Conservation (phyloP, 2,888 invertebrate genomes). For the Hypomecis punctinalis region DNA sequence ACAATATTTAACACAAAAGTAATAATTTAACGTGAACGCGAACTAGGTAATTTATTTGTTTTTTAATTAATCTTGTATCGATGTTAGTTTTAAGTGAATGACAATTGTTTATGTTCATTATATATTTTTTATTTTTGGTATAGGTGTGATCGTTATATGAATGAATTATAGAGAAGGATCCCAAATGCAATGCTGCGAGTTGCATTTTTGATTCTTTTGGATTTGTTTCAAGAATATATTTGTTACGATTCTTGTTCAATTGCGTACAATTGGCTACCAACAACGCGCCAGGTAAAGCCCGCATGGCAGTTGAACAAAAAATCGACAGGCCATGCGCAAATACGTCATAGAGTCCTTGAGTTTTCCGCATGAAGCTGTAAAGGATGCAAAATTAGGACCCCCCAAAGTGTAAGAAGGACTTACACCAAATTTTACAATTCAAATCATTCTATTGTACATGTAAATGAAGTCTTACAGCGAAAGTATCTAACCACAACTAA, state of each 20-base stretch:
- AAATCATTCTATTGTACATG: no score
- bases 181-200: background rate
- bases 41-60: no score
- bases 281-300: slow-evolving; percentile 16
- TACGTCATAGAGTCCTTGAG: slow-evolving; percentile 21
- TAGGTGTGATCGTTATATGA: no score
- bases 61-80: no score
- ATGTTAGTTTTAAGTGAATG: no score
- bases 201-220: no score
- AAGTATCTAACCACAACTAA: no score
- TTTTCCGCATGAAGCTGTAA: slow-evolving; percentile 6
- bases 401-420: background rate
- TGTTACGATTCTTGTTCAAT: background rate
- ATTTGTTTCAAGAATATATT: background rate
- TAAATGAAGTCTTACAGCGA: no score
- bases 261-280: background rate
- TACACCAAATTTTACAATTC: background rate
- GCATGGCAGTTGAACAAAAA: slow-evolving; percentile 20
- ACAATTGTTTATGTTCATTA: no score
- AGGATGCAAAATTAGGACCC: background rate
- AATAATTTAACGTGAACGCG: no score
- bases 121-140: no score
- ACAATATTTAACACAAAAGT: no score
- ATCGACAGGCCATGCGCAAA: slow-evolving; percentile 29
- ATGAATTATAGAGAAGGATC: background rate